Evolutionary conservation across 37 sponge, comb jelly and placozoan species (phyloP), one percentile per base, ranked within the genome.

Genomic region (Aplysina aerophoba): DNA sequence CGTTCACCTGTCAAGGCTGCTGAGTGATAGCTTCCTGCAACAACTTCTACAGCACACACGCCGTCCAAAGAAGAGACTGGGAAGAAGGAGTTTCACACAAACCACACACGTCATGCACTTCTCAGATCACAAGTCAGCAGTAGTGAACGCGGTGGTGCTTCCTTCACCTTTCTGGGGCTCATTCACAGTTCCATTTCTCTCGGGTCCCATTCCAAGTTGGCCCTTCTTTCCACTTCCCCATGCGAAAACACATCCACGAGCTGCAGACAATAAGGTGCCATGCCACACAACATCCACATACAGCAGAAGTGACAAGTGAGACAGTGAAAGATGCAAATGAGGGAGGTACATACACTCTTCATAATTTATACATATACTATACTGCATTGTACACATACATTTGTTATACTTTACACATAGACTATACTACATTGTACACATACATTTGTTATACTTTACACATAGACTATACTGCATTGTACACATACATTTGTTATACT

Each of bases 221-320:
- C 92, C 92, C 57, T 81, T 91, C 78, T 65, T 84, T 0, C 83
- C 85, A 59, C 59, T 56, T 59, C 92, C 92, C 92, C 92, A 91
- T 14, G 75, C 57, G n/a, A 25, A 91, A 33, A 85, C 59, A 66
- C 31, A 38, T 21, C 89, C 89, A 80, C 50, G 17, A 20, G 41
- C 93, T 92, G n/a, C 44, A 75, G 36, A 72, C 34, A n/a, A 15
- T 28, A 69, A 16, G 24, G n/a, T 39, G 13, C 4, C n/a, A 33
- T 12, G 5, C n/a, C 2, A 4, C 4, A 8, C 40, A 35, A 34
- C 75, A 73, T 35, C 5, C 73, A 59, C 25, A 28, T 3, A 62
- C 21, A 21, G 59, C 17, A 16, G 15, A 22, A n/a, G 81, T 56
- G 31, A 55, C n/a, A 79, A 58, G 59, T 58, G n/a, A 55, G 15